These are phyloP conservation scores for Caenorhabditis parvicauda DNA, from an alignment of 2,888 invertebrate genomes.

Conservation along the genomic window DNA sequence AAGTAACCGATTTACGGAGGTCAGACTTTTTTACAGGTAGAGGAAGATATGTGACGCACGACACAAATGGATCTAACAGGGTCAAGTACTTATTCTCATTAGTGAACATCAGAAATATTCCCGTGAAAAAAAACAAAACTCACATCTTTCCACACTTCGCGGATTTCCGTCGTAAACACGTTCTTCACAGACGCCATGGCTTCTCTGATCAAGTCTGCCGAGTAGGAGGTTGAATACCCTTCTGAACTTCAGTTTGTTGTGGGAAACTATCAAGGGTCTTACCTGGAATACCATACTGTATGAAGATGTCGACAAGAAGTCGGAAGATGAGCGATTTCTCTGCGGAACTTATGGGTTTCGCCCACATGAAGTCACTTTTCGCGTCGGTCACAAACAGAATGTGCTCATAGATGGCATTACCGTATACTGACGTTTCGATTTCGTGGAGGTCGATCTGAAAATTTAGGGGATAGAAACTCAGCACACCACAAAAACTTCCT, in stretches of 20 bases:
- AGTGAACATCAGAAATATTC: no score
- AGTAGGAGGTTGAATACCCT: constrained; percentile 3
- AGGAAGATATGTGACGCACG: no score
- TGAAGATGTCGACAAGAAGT: constrained; percentile 26
- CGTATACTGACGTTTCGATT: constrained; percentile 26
- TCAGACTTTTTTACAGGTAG: no score
- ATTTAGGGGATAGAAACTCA: neutral
- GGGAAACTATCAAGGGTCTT: neutral
- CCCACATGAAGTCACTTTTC: constrained; percentile 25
- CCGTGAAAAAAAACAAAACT: no score
- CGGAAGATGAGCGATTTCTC: constrained; percentile 8
- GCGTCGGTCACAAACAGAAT: constrained; percentile 25
- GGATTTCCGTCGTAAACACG: constrained; percentile 5
- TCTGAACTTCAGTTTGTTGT: constrained; percentile 4
- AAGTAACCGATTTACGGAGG: no score
- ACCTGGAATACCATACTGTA: constrained; percentile 31
- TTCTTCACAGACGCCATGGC: constrained; percentile 3
- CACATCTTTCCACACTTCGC: constrained; percentile 12
- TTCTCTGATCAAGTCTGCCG: constrained; percentile 3
- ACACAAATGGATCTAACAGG: no score
- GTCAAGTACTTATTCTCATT: no score
- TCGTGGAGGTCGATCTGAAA: constrained; percentile 30
- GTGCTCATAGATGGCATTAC: constrained; percentile 16
- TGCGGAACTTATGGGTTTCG: constrained; percentile 15
- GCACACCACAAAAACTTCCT: neutral